Evolutionary conservation across 2,888 invertebrate genomes (phyloP).

Genomic region (Aleiodes leptofemur): DNA sequence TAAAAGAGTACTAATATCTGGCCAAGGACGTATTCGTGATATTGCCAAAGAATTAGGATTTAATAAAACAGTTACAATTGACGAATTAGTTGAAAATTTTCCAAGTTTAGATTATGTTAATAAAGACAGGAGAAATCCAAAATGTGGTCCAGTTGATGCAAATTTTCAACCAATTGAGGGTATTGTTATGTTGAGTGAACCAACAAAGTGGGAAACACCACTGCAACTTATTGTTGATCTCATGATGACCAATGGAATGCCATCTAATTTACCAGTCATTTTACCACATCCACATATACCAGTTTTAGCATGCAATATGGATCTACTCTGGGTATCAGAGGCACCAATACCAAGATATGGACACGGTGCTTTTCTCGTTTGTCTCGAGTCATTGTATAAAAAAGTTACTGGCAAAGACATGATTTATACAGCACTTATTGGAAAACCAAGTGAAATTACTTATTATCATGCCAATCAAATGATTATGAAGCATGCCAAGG

Average conservation of each 20-base stretch:
- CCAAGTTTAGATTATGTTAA: constrained; percentile 79
- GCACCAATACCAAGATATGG: constrained; percentile 81
- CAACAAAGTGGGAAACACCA: constrained; percentile 81
- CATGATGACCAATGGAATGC: constrained; percentile 79
- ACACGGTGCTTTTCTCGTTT: constrained; percentile 81
- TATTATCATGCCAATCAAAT: constrained; percentile 80
- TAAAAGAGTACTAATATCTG: constrained; percentile 80
- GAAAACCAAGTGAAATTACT: constrained; percentile 82
- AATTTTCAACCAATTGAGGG: constrained; percentile 79
- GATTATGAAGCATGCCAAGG: constrained; percentile 77
- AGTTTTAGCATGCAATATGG: constrained; percentile 82
- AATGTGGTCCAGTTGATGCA: constrained; percentile 76
- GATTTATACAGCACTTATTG: constrained; percentile 80
- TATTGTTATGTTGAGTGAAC: constrained; percentile 81
- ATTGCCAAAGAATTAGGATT: constrained; percentile 81
- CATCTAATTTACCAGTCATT: constrained; percentile 68
- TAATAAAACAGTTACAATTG: constrained; percentile 78
- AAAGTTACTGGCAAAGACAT: constrained; percentile 80
- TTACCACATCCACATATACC: constrained; percentile 80
- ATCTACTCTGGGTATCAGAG: constrained; percentile 82
- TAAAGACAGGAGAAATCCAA: constrained; percentile 66
- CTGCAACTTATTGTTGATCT: constrained; percentile 80
- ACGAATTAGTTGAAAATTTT: constrained; percentile 78
- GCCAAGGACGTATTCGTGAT: constrained; percentile 77
- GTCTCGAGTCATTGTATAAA: constrained; percentile 80